Evolutionary conservation across 2,113 vertebrate genomes (phyloP).

Genomic region (Erythrolamprus reginae): DNA sequence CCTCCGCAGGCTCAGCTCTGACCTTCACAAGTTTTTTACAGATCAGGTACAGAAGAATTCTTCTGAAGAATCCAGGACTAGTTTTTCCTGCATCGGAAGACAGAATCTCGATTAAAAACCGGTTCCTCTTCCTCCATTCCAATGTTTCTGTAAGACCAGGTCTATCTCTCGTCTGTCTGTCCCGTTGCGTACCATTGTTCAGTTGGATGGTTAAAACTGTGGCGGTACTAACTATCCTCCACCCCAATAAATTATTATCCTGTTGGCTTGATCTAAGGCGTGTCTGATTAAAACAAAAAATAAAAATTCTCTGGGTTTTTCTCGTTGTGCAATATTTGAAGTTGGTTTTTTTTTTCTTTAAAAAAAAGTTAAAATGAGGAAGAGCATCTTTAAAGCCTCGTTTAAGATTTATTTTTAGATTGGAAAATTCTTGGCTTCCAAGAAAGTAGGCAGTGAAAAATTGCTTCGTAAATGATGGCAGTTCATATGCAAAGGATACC

Average conservation of each 20-base stretch:
- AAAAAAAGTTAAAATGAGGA: background rate
- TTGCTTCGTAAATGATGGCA: background rate
- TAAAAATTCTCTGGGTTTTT: background rate
- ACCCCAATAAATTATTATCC: slow-evolving; percentile 68
- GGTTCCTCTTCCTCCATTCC: slow-evolving; percentile 39
- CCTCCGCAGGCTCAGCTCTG: slow-evolving; percentile 26
- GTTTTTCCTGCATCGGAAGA: background rate
- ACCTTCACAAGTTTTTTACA: slow-evolving; percentile 11
- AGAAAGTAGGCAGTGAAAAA: background rate
- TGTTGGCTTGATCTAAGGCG: slow-evolving; percentile 32
- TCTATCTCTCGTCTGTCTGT: slow-evolving; percentile 38
- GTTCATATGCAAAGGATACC: background rate
- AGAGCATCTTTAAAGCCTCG: background rate
- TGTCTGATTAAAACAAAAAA: slow-evolving; percentile 14
- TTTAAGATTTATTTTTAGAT: background rate
- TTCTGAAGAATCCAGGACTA: background rate
- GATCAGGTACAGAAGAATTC: background rate
- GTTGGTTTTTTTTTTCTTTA: no score
- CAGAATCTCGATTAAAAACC: background rate
- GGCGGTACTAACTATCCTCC: slow-evolving; percentile 64
- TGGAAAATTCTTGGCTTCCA: background rate
- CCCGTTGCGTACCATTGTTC: slow-evolving; percentile 54
- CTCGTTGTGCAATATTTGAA: background rate
- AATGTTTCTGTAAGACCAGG: slow-evolving; percentile 50
- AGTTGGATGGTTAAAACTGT: slow-evolving; percentile 57